Base-by-base conservation (phyloP, 37 sponge, comb jelly and placozoan genomes). In the Beroe ovata region DNA sequence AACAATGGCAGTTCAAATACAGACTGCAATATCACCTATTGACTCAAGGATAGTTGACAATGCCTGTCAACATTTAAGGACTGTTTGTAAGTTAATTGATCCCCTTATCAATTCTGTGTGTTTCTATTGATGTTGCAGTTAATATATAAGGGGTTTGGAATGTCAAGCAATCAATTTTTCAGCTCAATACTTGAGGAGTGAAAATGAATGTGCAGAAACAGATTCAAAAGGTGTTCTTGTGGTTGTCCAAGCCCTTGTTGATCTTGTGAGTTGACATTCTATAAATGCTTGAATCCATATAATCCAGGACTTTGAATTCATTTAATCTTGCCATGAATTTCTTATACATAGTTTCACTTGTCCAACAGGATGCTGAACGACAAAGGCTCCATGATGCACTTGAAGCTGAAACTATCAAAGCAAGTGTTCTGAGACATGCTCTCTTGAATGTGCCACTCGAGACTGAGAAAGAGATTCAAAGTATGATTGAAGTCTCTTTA, bases 1-100 rank as follows among this genome's bases (percentile, higher is more conserved):
- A 22, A 14, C 20, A 14, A 77, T 77, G 84, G 84, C 84, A 1
- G 41, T 38, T 3, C 84, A 77, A 42, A 25, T 77, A 6, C 84
- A 77, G 4, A 77, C 84, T 41, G 84, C 84, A 40, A 35, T 77
- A 19, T 32, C 84, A 14, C 84, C 84, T 21, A 39, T 77, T 42
- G 84, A 77, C 84, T 42, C 84, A 4, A 77, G 54, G 25, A 77
- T 77, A 23, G 84, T 77, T 40, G 84, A 77, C 26, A 77, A 77
- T 77, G 84, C 84, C 20, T 77, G 84, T 20, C 84, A 77, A 40
- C 84, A 77, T 40, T 35, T 77, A 6, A 42, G 84, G 23, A 77
- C 84, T 42, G 54, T 77, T 42, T 42, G 84, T 77, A 77, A 77
- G 84, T 77, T 42, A n/a, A n/a, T n/a, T n/a, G n/a, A n/a, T n/a